Percentiles rank a stretch among this genome's conserved stretches.
These are phyloP conservation scores for Epinephelus coioides DNA, from an alignment of 2,797 vertebrate genomes.

Conservation along the genomic window DNA sequence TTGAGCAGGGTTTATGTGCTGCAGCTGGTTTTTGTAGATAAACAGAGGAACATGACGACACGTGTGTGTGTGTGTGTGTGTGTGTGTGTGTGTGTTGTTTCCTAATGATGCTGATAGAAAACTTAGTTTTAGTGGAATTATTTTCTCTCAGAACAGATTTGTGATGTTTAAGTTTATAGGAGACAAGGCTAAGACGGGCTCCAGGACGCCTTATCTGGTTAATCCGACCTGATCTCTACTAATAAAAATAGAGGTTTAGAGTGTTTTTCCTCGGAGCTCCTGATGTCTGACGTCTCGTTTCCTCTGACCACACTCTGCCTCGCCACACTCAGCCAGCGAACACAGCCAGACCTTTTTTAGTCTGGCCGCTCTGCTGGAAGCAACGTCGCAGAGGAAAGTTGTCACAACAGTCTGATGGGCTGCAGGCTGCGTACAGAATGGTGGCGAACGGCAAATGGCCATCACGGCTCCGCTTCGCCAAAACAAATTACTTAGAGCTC, in stretches of 20 bases:
- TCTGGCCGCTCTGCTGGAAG: constrained; percentile 21
- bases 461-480: constrained; percentile 40
- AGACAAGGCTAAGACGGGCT: too few species aligned
- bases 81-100: too few species aligned
- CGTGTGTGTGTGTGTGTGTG: too few species aligned
- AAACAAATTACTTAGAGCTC: constrained; percentile 60
- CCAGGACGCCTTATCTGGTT: not conserved
- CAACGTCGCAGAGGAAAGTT: not conserved
- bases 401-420: constrained; percentile 43
- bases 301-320: constrained; percentile 9
- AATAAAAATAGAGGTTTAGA: not conserved
- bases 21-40: too few species aligned
- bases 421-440: constrained; percentile 19
- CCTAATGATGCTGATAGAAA: too few species aligned
- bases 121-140: too few species aligned
- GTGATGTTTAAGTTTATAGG: too few species aligned
- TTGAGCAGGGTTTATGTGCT: too few species aligned
- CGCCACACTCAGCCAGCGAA: not conserved
- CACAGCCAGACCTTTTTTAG: constrained; percentile 8
- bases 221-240: not conserved
- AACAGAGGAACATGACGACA: too few species aligned
- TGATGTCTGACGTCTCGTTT: not conserved
- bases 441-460: constrained; percentile 41
- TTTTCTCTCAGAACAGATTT: too few species aligned
- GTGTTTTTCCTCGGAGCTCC: not conserved